These are phyloP conservation scores for Ptyas mucosa DNA, from an alignment of 2,113 vertebrate species.

Conservation along the genomic window DNA sequence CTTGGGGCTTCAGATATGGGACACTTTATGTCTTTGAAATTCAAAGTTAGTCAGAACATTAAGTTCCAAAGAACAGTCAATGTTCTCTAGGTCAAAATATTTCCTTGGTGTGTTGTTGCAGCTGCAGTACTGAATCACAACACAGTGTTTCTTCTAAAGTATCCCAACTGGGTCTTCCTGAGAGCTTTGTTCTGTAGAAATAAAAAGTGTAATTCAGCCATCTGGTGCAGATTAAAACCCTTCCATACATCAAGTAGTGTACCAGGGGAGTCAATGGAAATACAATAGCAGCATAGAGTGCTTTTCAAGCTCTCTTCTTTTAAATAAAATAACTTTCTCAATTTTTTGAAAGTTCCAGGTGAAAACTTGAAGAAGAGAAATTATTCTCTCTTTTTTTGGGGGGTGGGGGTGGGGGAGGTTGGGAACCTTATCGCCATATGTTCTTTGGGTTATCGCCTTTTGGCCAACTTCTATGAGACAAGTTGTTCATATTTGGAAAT, in stretches of 20 bases:
- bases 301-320: not conserved
- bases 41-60: not conserved
- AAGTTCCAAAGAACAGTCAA: not conserved
- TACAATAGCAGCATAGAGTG: not conserved
- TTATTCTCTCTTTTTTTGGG: not conserved
- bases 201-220: conserved; percentile 30
- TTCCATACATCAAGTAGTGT: conserved; percentile 49
- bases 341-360: conserved; percentile 3
- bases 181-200: conserved; percentile 9
- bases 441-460: not conserved
- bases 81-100: conserved; percentile 33
- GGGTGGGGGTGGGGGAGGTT: not conserved
- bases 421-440: not conserved
- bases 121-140: conserved; percentile 30
- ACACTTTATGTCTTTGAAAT: not conserved
- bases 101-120: not conserved
- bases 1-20: not conserved
- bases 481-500: not conserved
- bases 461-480: not conserved
- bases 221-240: conserved; percentile 51
- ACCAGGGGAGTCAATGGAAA: conserved; percentile 38
- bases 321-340: conserved; percentile 20
- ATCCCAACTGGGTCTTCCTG: conserved; percentile 38
- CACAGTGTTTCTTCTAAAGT: conserved; percentile 41
- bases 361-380: not conserved